Percentiles rank a stretch among this genome's conserved stretches.
phyloP scores from a whole-genome alignment of 2,113 vertebrate genomes.

The Fulmarus glacialis region DNA sequence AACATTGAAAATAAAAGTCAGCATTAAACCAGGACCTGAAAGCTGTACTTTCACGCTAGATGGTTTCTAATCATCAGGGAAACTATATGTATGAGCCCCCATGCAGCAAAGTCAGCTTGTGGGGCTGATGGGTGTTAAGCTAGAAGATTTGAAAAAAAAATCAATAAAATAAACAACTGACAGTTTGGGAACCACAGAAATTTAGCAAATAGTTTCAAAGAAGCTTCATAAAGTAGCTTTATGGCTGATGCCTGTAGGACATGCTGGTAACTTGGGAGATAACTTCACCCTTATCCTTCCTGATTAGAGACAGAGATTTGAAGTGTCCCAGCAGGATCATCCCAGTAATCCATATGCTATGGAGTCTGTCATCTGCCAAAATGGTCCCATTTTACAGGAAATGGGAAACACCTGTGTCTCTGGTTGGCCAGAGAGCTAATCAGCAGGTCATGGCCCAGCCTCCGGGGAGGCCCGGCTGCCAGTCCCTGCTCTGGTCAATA shows the following conservation, averaged over 20 bases:
- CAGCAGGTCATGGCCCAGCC: background rate
- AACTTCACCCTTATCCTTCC: background rate
- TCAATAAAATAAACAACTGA: background rate
- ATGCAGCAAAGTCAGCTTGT: background rate
- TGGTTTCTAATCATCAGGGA: background rate
- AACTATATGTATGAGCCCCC: background rate
- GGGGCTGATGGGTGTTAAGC: background rate
- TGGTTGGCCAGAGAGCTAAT: background rate
- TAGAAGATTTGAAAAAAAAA: background rate
- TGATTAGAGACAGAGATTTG: background rate
- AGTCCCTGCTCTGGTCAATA: background rate
- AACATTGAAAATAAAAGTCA: background rate
- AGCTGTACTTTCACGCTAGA: background rate
- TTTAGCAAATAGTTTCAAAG: background rate
- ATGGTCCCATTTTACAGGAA: background rate
- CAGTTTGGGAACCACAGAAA: background rate
- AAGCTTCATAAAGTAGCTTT: background rate
- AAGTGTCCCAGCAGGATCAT: background rate
- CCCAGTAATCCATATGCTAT: background rate
- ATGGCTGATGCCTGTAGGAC: accelerated
- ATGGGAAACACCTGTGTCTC: background rate
- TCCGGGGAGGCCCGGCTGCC: background rate
- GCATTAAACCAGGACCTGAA: background rate
- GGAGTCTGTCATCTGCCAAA: background rate
- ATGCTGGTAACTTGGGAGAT: background rate